Conservation (phyloP, 2,888 invertebrate species). For the Sinentomon sp. region DNA sequence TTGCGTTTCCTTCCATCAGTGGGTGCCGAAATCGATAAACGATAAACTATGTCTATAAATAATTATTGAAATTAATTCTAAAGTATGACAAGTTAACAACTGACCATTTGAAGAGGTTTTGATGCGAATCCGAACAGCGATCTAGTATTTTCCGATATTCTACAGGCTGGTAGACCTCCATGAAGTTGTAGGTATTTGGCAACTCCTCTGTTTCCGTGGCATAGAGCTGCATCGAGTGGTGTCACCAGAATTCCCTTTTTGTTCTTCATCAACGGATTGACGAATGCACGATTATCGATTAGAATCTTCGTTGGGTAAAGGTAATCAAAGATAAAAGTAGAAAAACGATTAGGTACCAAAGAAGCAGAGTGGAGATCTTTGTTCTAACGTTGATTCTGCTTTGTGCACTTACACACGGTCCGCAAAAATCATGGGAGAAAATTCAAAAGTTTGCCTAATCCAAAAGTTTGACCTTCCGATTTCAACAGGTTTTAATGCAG, state of each 20-base stretch:
- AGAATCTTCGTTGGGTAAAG: constrained; percentile 28
- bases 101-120: background rate
- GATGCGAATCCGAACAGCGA: background rate
- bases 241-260: constrained; percentile 61
- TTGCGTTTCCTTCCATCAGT: no score
- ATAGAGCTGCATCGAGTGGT: constrained; percentile 67
- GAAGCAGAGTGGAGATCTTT: constrained; percentile 2
- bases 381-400: background rate
- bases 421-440: background rate
- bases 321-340: constrained; percentile 6
- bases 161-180: constrained; percentile 53
- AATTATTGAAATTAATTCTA: no score
- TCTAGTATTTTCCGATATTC: constrained; percentile 26
- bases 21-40: no score
- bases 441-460: no score
- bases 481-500: no score
- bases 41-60: no score
- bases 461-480: no score
- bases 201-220: constrained; percentile 57
- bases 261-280: constrained; percentile 56
- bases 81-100: no score
- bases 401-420: background rate
- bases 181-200: constrained; percentile 77
- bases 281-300: constrained; percentile 52
- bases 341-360: constrained; percentile 9